phyloP scores from a whole-genome alignment of 2,888 invertebrate genomes.

The Drosophila histrio region DNA sequence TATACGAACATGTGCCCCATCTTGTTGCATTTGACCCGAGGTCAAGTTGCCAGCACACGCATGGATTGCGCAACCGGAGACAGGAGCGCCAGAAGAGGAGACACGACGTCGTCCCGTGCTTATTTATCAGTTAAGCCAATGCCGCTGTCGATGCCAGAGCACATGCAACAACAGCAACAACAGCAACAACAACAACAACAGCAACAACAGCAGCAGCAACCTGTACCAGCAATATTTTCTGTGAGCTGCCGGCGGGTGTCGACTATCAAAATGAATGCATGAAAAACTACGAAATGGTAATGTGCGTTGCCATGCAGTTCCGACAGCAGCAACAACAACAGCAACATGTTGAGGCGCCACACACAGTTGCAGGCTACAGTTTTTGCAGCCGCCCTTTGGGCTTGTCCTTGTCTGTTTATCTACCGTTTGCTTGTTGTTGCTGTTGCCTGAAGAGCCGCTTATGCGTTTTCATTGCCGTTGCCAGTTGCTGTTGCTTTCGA shows the following conservation, averaged over 20 bases:
- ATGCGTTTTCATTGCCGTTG: slow-evolving; percentile 55
- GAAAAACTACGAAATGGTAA: slow-evolving; percentile 75
- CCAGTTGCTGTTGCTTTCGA: slow-evolving; percentile 14
- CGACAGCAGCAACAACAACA: slow-evolving; percentile 17
- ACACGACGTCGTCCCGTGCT: slow-evolving; percentile 39
- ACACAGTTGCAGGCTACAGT: slow-evolving; percentile 40
- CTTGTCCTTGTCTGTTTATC: slow-evolving; percentile 64
- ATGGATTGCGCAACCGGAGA: slow-evolving; percentile 37
- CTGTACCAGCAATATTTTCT: slow-evolving; percentile 53
- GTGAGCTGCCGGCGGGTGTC: slow-evolving; percentile 44
- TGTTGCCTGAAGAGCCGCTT: slow-evolving; percentile 55
- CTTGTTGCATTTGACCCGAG: slow-evolving; percentile 74
- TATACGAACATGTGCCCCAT: slow-evolving; percentile 48
- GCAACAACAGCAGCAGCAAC: background rate
- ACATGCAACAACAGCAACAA: background rate
- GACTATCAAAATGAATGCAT: slow-evolving; percentile 74
- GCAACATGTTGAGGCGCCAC: slow-evolving; percentile 23
- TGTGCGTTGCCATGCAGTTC: slow-evolving; percentile 64
- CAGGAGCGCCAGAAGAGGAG: slow-evolving; percentile 26
- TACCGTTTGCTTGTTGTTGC: slow-evolving; percentile 32
- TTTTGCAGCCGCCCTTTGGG: slow-evolving; percentile 26
- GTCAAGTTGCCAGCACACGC: slow-evolving; percentile 65
- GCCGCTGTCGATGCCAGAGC: slow-evolving; percentile 25
- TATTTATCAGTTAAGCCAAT: slow-evolving; percentile 66
- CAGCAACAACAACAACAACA: background rate